Evolutionary conservation across 2,113 vertebrate genomes (phyloP), one percentile per base, ranked within the genome.

Genomic region (Psilopsiagon aymara): DNA sequence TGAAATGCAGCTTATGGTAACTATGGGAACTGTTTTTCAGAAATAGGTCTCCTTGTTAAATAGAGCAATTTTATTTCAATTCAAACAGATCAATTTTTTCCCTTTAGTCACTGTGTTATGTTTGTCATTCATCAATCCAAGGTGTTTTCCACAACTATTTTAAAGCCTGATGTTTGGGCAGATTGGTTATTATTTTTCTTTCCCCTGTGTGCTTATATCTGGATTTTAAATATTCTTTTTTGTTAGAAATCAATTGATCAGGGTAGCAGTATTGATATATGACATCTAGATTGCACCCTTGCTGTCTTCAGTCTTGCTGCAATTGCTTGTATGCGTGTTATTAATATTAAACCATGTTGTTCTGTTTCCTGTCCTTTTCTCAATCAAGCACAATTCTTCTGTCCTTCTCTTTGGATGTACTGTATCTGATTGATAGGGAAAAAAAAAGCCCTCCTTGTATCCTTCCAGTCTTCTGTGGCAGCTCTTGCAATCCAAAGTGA

Each of bases 11-110:
- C 57, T 94, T 83, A 75, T 63, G 49, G 59, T 93, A 90, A 49
- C 89, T 95, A 73, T 85, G 59, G 75, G 81, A 95, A 83, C 63
- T 80, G 51, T 51, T 27, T 90, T 94, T 90, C 53, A 83, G 85
- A 90, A 93, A 67, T 47, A 77, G 47, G 14, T 87, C 41, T 95
- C 13, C 4, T 17, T 91, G 0, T 89, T 92, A 85, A 79, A 62
- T 15, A 46, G 19, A 80, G 8, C 33, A 77, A 83, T 59, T 90
- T 88, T 62, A 66, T 82, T 91, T 89, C 53, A 44, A 20, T 79
- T 96, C 41, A 82, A 57, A 55, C 13, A 39, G 52, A 80, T 80
- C 0, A 27, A 7, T 39, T 90, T 73, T 79, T 81, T 18, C 2
- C 13, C 27, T 60, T 82, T 74, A 84, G 11, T 91, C 52, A 17